These are phyloP conservation scores for Cephus cinctus DNA, from an alignment of 1,140 invertebrate species.

Conservation along the genomic window DNA sequence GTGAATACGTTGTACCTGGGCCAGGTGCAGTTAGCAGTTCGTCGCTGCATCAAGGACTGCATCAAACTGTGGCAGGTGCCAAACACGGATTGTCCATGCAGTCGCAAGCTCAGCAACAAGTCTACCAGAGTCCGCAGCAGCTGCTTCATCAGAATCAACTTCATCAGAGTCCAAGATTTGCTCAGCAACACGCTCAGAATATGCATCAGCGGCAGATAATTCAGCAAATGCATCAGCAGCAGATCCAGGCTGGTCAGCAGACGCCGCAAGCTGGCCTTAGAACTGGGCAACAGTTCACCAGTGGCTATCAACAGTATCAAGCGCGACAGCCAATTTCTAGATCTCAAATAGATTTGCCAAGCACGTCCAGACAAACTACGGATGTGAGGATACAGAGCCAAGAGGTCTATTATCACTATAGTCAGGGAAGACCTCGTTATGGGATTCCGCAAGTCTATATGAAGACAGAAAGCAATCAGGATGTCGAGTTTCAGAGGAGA, in stretches of 20 bases:
- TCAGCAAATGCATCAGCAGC: slow-evolving; percentile 63
- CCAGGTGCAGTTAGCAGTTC: slow-evolving; percentile 28
- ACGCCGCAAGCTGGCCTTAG: slow-evolving; percentile 29
- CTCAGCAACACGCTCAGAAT: slow-evolving; percentile 49
- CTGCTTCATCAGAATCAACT: slow-evolving; percentile 45
- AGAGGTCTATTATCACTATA: slow-evolving; percentile 48
- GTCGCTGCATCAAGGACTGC: slow-evolving; percentile 36
- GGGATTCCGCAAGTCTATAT: slow-evolving; percentile 44
- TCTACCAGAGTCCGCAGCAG: slow-evolving; percentile 46
- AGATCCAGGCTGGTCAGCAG: slow-evolving; percentile 47
- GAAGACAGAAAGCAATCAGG: slow-evolving; percentile 41
- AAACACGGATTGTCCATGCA: slow-evolving; percentile 41
- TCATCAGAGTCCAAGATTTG: slow-evolving; percentile 43
- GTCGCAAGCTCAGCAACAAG: slow-evolving; percentile 22
- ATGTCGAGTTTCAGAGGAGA: slow-evolving; percentile 36
- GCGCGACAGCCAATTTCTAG: slow-evolving; percentile 49
- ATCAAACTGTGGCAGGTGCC: slow-evolving; percentile 33
- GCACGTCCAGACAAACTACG: slow-evolving; percentile 42
- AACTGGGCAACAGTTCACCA: slow-evolving; percentile 37
- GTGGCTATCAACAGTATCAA: slow-evolving; percentile 49
- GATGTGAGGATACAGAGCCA: slow-evolving; percentile 39
- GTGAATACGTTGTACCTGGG: slow-evolving; percentile 43
- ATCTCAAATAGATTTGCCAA: slow-evolving; percentile 49
- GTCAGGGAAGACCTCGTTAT: slow-evolving; percentile 38
- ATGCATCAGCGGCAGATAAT: slow-evolving; percentile 56